phyloP scores from a whole-genome alignment of 2,888 invertebrate species.

The Aporophyla nigra region DNA sequence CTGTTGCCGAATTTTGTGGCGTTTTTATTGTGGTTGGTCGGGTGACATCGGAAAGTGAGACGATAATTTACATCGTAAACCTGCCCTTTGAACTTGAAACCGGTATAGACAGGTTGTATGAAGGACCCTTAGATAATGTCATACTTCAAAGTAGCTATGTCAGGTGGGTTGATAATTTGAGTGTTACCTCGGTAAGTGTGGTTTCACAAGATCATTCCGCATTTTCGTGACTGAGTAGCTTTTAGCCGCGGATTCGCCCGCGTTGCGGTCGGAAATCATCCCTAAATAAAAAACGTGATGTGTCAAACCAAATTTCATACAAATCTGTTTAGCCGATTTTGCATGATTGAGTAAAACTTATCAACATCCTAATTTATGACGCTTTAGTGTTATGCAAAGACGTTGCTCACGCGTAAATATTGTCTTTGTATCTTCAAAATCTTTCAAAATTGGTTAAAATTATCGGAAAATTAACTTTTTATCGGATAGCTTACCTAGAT shows the following conservation, averaged over 20 bases:
- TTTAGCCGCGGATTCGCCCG: too few species aligned
- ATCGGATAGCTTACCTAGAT: neutral
- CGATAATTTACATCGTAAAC: conserved; percentile 29
- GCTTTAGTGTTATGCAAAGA: neutral
- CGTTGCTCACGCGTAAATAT: neutral
- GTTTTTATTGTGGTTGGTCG: conserved; percentile 23
- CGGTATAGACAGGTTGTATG: neutral
- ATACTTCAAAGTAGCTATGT: neutral
- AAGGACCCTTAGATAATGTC: neutral
- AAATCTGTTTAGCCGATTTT: too few species aligned
- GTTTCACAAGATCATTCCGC: too few species aligned
- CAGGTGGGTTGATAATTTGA: neutral
- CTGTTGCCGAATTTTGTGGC: conserved; percentile 23
- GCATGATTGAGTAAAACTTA: too few species aligned
- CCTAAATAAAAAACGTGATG: too few species aligned
- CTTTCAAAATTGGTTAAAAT: neutral
- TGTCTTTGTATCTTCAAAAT: too few species aligned
- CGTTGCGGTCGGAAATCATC: too few species aligned
- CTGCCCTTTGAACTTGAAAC: neutral
- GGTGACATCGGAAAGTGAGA: neutral
- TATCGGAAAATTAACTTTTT: too few species aligned
- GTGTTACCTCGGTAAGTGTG: neutral
- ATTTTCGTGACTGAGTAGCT: too few species aligned
- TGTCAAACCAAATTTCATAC: too few species aligned
- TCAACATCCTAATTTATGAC: neutral